These are phyloP conservation scores for Uloborus plumipes DNA, from an alignment of 2,888 invertebrate genomes.

Conservation along the genomic window DNA sequence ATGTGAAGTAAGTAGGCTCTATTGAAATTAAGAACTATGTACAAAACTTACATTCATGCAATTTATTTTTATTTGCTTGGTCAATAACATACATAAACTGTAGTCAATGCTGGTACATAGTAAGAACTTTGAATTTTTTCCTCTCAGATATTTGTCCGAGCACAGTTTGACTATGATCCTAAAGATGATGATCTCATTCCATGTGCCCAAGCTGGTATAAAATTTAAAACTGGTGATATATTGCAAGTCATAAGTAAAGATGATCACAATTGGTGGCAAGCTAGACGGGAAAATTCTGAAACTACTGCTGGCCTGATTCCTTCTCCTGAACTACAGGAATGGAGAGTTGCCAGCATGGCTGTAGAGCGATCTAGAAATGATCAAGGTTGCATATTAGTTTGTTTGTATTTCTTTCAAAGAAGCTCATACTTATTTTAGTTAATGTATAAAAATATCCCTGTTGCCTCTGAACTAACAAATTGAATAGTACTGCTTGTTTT, in stretches of 20 bases:
- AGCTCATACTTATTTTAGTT: not conserved
- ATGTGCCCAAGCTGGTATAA: constrained; percentile 98
- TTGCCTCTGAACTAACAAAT: no score
- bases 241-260: constrained; percentile 97
- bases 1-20: constrained; percentile 53
- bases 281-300: constrained; percentile 79
- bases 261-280: constrained; percentile 99
- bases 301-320: constrained; percentile 98
- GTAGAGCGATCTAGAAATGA: constrained; percentile 63
- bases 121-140: constrained; percentile 1
- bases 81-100: no score
- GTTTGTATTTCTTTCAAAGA: not conserved
- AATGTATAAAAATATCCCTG: no score
- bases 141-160: constrained; percentile 89
- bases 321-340: constrained; percentile 98
- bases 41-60: not conserved
- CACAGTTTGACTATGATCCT: constrained; percentile 98
- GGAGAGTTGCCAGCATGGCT: constrained; percentile 85
- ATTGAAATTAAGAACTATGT: not conserved
- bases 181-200: constrained; percentile 98
- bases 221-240: constrained; percentile 85
- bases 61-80: no score
- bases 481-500: no score
- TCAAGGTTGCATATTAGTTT: constrained; percentile 45
- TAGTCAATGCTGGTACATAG: not conserved